A percentile compares a stretch with the other conserved stretches of the same genome.
These are phyloP conservation scores for Diadophis punctatus DNA, from an alignment of 2,113 vertebrate genomes.

Conservation along the genomic window DNA sequence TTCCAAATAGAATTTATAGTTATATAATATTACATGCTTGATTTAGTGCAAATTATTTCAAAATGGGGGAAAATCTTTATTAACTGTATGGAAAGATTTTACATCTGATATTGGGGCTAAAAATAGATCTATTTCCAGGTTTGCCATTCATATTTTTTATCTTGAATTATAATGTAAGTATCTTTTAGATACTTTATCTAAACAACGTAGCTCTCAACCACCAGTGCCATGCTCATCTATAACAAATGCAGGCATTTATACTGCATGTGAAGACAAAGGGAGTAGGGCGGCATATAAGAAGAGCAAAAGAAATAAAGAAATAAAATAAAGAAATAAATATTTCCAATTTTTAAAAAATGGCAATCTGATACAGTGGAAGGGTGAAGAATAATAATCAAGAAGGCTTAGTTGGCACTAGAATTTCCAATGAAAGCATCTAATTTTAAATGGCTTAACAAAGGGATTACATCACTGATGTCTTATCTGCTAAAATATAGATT, in stretches of 20 bases:
- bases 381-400: neutral
- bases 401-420: neutral
- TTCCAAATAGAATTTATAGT: constrained; percentile 21
- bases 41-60: neutral
- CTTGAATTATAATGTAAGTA: neutral
- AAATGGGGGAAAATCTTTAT: neutral
- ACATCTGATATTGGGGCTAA: neutral
- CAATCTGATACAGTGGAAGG: neutral
- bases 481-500: neutral
- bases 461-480: neutral
- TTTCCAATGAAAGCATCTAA: neutral
- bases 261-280: neutral
- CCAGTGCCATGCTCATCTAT: neutral
- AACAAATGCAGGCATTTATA: neutral
- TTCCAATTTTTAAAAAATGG: neutral
- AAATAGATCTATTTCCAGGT: neutral
- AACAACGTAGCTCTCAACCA: neutral
- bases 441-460: neutral
- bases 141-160: neutral
- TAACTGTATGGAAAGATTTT: neutral
- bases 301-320: too few relatives aligned
- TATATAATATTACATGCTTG: constrained; percentile 10
- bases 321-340: too few relatives aligned
- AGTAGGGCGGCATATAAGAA: too few relatives aligned
- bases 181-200: neutral